Conservation (phyloP, 2,113 vertebrate species). For the Podarcis muralis region DNA sequence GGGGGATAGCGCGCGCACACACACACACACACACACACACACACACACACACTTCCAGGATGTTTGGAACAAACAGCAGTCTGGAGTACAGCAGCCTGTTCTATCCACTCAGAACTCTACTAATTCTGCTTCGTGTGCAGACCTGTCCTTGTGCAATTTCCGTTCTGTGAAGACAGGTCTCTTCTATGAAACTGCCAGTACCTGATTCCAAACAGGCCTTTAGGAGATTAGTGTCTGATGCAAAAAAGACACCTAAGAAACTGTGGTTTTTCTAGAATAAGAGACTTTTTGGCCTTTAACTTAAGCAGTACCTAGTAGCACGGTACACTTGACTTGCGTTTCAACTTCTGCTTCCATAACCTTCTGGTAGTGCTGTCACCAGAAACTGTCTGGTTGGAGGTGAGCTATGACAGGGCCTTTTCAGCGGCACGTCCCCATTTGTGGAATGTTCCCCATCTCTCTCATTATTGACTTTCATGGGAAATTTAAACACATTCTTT, state of each 20-base stretch:
- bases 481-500: too few relatives aligned
- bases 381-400: too few relatives aligned
- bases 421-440: too few relatives aligned
- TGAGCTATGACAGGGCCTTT: too few relatives aligned
- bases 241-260: background rate
- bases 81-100: background rate
- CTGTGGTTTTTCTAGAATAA: background rate
- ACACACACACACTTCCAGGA: background rate
- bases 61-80: background rate
- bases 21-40: too few relatives aligned
- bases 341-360: background rate
- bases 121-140: background rate
- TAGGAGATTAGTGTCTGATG: background rate
- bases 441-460: too few relatives aligned
- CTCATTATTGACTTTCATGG: too few relatives aligned
- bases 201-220: background rate
- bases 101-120: background rate
- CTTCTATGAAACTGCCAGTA: background rate
- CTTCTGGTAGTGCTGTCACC: background rate
- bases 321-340: background rate
- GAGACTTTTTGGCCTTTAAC: background rate
- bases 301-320: background rate
- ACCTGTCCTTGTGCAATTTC: background rate
- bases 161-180: background rate
- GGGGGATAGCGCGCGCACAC: background rate